phyloP scores from a whole-genome alignment of 2,888 invertebrate species.

The Colletes collaris region DNA sequence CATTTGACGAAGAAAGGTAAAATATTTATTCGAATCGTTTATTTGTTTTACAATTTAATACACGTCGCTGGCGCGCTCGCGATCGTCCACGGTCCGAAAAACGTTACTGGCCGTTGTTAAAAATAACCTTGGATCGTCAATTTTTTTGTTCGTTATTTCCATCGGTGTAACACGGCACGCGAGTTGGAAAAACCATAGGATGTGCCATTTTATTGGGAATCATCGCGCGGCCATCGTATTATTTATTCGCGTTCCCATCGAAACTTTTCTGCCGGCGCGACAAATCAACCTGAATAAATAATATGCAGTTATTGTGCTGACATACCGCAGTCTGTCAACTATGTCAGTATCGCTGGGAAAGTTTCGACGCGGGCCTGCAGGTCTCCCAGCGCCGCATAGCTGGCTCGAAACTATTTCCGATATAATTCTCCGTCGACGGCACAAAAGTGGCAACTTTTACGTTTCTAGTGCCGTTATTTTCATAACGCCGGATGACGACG shows the following conservation, averaged over 20 bases:
- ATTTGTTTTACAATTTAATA: not conserved
- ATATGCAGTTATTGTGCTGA: slow-evolving; percentile 71
- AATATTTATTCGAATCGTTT: no score
- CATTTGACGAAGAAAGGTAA: no score
- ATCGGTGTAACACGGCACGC: not conserved
- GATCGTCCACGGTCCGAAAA: not conserved
- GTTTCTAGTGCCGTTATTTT: slow-evolving; percentile 66
- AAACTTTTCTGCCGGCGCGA: slow-evolving; percentile 48
- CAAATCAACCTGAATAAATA: slow-evolving; percentile 64
- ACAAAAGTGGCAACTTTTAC: slow-evolving; percentile 54
- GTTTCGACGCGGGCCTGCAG: slow-evolving; percentile 45
- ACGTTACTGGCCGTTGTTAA: slow-evolving; percentile 1
- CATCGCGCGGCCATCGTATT: slow-evolving; percentile 40
- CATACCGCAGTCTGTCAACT: slow-evolving; percentile 59
- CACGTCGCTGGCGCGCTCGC: not conserved
- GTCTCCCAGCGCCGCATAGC: slow-evolving; percentile 47
- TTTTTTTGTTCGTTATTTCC: slow-evolving; percentile 4
- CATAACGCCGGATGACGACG: slow-evolving; percentile 67
- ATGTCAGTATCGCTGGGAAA: slow-evolving; percentile 56
- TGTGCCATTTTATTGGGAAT: slow-evolving; percentile 38
- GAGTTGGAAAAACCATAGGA: not conserved
- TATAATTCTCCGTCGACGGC: slow-evolving; percentile 63
- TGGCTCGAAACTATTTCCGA: slow-evolving; percentile 69
- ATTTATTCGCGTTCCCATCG: slow-evolving; percentile 54
- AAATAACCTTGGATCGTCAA: not conserved